Base-by-base conservation (phyloP, 2,797 vertebrate genomes). In the Halcyon leucocephala region DNA sequence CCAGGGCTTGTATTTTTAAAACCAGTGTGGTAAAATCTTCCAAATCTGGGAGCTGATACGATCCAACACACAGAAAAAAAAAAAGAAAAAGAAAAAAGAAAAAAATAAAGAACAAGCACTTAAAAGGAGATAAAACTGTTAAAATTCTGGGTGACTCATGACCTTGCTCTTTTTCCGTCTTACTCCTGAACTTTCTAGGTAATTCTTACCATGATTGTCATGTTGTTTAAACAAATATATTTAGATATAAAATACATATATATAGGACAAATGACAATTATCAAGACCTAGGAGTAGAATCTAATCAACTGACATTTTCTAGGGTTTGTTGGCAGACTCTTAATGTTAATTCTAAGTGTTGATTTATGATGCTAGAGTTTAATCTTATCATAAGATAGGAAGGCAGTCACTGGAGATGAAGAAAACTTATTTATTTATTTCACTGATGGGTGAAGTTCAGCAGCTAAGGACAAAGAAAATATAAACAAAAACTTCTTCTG, bases 331-430 rank as follows among this genome's bases (percentile, higher is more conserved):
- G 82, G 41, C 72, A 93, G 86, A 74, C 41, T 86, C 58, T n/a
- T 91, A 84, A 83, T 80, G 70, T 69, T 96, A 96, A 94, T 95
- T 91, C 64, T 62, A 90, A 28, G 74, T 82, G 85, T 87, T 94
- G 87, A 94, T 97, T 96, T 94, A 91, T 93, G 88, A 92, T 76
- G 33, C 46, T 74, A 79, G 83, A 94, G 85, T 93, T 92, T 96
- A 92, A 94, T 95, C 64, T 94, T 90, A 88, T 88, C 1, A 0
- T 86, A 89, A 82, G 74, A 78, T 54, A 94, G 41, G 64, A 76
- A 65, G 95, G 60, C 28, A 94, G 67, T 69, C 92, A 88, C 77
- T 76, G 48, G 86, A 90, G 84, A 89, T 79, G 80, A 92, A 82
- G 86, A 83, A 86, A 81, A 48, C 18, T 26, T 84, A 69, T 19